Evolutionary conservation across 2,797 vertebrate species (phyloP).

Genomic region (Tokudaia muenninki): DNA sequence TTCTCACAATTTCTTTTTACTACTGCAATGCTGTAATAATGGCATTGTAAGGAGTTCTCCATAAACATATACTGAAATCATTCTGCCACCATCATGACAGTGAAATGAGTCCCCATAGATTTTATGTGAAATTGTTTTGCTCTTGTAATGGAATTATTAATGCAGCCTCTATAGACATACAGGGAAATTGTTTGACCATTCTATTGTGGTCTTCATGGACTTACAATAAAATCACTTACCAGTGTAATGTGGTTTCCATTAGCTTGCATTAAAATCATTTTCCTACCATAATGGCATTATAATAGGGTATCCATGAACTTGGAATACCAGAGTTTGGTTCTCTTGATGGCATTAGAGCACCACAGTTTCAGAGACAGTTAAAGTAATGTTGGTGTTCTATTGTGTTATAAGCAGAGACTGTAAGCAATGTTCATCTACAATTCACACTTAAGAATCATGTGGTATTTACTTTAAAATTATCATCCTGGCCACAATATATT

Average conservation of each 20-base stretch:
- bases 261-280: conserved; percentile 89
- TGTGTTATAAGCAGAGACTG: conserved; percentile 75
- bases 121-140: conserved; percentile 89
- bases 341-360: conserved; percentile 77
- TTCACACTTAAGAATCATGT: conserved; percentile 81
- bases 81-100: conserved; percentile 86
- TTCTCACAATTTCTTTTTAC: conserved; percentile 81
- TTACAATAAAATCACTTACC: conserved; percentile 89
- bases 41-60: conserved; percentile 80
- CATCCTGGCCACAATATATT: conserved; percentile 64
- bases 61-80: conserved; percentile 86
- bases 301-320: conserved; percentile 86
- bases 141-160: conserved; percentile 90
- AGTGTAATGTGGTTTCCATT: conserved; percentile 89
- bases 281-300: conserved; percentile 86
- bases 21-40: conserved; percentile 80
- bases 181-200: conserved; percentile 90
- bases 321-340: conserved; percentile 84
- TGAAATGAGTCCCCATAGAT: conserved; percentile 87
- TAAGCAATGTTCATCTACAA: conserved; percentile 77
- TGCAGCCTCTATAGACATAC: conserved; percentile 87
- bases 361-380: conserved; percentile 72
- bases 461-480: conserved; percentile 80
- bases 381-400: conserved; percentile 75
- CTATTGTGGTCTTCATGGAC: conserved; percentile 88